Conservation (phyloP, 2,797 vertebrate genomes). For the Pseudochirops corinnae region DNA sequence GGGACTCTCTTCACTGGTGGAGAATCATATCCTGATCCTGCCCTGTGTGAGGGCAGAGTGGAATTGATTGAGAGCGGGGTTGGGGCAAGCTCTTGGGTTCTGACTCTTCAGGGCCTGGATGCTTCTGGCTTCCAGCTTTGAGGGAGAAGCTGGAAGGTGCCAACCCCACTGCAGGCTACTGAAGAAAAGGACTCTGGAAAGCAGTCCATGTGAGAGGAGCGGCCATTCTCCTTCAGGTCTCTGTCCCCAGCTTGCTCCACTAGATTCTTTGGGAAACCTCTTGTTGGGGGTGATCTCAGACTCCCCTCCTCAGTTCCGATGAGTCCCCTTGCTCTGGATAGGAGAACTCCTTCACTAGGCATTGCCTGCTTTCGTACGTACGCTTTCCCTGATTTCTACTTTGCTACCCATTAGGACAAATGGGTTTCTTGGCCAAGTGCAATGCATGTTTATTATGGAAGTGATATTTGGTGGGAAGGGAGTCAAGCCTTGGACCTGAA, state of each 20-base stretch:
- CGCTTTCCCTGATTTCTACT: not conserved
- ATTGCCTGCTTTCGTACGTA: not conserved
- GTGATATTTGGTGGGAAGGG: not conserved
- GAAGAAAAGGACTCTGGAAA: not conserved
- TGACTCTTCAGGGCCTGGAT: not conserved
- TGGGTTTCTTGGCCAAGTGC: not conserved
- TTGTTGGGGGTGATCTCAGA: not conserved
- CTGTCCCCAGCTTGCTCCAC: not conserved
- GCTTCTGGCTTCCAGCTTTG: not conserved
- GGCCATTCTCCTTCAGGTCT: no score
- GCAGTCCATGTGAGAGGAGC: not conserved
- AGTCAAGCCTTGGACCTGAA: not conserved
- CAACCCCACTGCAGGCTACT: not conserved
- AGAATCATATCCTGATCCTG: not conserved
- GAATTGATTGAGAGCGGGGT: not conserved
- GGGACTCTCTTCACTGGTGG: not conserved
- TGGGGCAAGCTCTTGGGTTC: not conserved
- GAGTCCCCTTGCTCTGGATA: not conserved
- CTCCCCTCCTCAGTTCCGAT: not conserved
- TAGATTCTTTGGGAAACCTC: not conserved
- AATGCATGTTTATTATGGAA: not conserved
- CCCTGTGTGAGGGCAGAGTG: not conserved
- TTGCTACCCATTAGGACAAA: not conserved
- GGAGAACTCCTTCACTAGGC: not conserved
- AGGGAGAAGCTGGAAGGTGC: not conserved